phyloP scores from a whole-genome alignment of 2,113 vertebrate species.

The Eulemur rufifrons region DNA sequence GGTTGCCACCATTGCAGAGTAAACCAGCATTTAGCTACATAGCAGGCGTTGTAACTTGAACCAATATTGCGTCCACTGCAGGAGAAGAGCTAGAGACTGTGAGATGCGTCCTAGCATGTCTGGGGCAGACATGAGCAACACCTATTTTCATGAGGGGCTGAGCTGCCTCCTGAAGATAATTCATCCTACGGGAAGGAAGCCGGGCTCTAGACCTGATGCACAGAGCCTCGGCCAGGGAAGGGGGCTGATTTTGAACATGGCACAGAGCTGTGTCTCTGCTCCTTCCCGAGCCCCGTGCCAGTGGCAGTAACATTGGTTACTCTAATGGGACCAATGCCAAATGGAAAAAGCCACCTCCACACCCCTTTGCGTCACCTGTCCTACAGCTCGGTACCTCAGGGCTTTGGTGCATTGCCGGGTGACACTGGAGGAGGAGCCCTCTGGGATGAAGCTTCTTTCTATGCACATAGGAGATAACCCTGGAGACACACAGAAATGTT shows the following conservation, averaged over 20 bases:
- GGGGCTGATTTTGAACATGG: background rate
- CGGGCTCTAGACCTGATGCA: accelerated
- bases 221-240: too few relatives aligned
- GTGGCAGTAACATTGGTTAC: background rate
- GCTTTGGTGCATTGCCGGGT: background rate
- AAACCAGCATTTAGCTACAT: background rate
- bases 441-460: background rate
- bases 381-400: background rate
- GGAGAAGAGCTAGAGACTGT: too few relatives aligned
- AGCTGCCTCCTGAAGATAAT: background rate
- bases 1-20: background rate
- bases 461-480: background rate
- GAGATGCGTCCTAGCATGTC: background rate
- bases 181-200: background rate
- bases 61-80: too few relatives aligned
- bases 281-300: too few relatives aligned
- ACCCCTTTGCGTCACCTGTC: background rate
- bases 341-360: background rate
- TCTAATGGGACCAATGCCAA: background rate
- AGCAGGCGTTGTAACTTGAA: background rate
- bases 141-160: background rate
- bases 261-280: background rate
- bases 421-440: background rate
- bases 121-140: too few relatives aligned
- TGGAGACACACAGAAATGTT: background rate